Percentiles rank a stretch among this genome's conserved stretches.
phyloP scores from a whole-genome alignment of 2,888 invertebrate genomes.

The Leptinotarsa tumamoca region DNA sequence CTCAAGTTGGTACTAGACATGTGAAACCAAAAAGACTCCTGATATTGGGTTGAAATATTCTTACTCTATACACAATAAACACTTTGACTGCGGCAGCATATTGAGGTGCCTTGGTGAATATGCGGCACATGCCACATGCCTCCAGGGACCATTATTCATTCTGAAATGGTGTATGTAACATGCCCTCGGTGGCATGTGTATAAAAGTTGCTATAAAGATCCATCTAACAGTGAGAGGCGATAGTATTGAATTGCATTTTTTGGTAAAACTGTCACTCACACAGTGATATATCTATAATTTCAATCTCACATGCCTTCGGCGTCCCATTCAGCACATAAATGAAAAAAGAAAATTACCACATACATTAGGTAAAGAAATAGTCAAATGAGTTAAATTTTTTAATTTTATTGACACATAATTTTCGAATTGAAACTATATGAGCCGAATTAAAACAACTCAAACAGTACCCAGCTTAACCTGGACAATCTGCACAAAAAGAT shows the following conservation, averaged over 20 bases:
- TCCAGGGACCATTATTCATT: background rate
- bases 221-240: background rate
- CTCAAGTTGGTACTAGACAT: too few species aligned
- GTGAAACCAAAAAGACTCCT: too few species aligned
- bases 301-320: too few species aligned
- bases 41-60: too few species aligned
- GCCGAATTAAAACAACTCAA: background rate
- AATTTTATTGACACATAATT: background rate
- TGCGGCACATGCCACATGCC: background rate
- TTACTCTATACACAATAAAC: too few species aligned
- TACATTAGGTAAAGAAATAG: background rate
- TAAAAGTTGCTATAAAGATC: background rate
- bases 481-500: background rate
- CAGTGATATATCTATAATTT: background rate
- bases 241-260: background rate
- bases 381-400: background rate
- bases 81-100: too few species aligned
- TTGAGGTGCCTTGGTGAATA: too few species aligned
- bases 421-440: background rate
- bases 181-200: constrained; percentile 1
- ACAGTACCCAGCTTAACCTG: background rate
- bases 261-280: background rate
- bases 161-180: background rate
- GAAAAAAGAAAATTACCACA: background rate
- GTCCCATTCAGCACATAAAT: too few species aligned